A percentile compares a stretch with the other conserved stretches of the same genome.
Evolutionary conservation across 2,888 invertebrate genomes (phyloP).

Genomic region (Apotomis betuletana): DNA sequence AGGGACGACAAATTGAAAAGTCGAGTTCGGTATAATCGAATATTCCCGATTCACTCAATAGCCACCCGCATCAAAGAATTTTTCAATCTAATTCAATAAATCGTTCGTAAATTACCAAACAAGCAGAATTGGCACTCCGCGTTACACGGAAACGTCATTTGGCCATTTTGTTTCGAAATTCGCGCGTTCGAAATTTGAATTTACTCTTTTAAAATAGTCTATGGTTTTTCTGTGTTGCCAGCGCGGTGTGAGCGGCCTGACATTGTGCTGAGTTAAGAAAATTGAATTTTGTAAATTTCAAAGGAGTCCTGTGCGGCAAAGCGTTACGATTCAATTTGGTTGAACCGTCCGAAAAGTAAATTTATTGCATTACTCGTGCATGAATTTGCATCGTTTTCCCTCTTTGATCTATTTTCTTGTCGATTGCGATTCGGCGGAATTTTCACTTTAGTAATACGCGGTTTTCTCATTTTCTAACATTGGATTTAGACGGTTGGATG

Average conservation of each 20-base stretch:
- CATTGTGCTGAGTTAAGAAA: constrained; percentile 62
- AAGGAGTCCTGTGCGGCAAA: constrained; percentile 61
- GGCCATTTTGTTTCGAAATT: constrained; percentile 54
- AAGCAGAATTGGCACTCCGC: constrained; percentile 67
- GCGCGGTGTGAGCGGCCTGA: constrained; percentile 44
- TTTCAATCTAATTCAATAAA: constrained; percentile 73
- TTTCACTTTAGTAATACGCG: constrained; percentile 42
- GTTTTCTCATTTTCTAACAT: constrained; percentile 42
- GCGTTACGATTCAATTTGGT: constrained; percentile 74
- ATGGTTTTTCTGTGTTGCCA: constrained; percentile 30
- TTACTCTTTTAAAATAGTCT: constrained; percentile 32
- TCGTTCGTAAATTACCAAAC: constrained; percentile 70
- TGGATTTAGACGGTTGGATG: constrained; percentile 36
- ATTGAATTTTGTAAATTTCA: constrained; percentile 70
- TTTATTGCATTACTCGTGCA: constrained; percentile 72
- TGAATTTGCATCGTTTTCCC: constrained; percentile 59
- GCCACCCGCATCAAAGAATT: constrained; percentile 73
- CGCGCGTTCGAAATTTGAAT: constrained; percentile 30
- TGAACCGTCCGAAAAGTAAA: constrained; percentile 64
- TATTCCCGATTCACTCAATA: constrained; percentile 65
- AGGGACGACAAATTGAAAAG: constrained; percentile 76
- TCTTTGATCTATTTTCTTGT: constrained; percentile 71
- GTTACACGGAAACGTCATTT: constrained; percentile 69
- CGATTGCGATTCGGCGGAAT: constrained; percentile 40
- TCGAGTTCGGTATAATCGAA: constrained; percentile 75